Base-by-base conservation (phyloP, 2,888 invertebrate genomes). In the Leptopilina myrica region DNA sequence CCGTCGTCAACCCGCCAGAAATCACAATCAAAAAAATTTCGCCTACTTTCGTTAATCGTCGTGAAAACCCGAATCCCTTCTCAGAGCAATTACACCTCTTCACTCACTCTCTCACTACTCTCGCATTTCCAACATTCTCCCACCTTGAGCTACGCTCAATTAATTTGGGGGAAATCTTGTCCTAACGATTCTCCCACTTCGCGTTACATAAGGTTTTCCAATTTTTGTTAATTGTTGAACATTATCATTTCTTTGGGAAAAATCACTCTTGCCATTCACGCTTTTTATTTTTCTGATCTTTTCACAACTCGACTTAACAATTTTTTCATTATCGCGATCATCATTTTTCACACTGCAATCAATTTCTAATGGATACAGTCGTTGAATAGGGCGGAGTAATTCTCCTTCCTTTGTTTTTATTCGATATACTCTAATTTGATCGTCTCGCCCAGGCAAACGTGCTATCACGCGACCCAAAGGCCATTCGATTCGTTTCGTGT, bases 301-400 rank as follows among this genome's bases (percentile, higher is more conserved):
- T 5, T 59, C 15, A 14, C 1, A 14, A 0, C 15, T 59, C 15
- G 56, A 5, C 2, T 59, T 59, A 2, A 7, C 4, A 59, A 15
- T 56, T n/a, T 59, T 59, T 15, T 7, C 5, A 7, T 7, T 7
- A 2, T 59, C 15, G 5, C 5, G 4, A 6, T 2, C n/a, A 49
- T 65, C n/a, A 33, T 49, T 20, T 14, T 3, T 26, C 1, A 26
- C 26, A 26, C 3, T 65, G 5, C 6, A 49, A 12, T 64, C 69
- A n/a, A 84, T 76, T 67, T 85, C 85, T n/a, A 86, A 64, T 0
- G 86, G 86, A 64, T 82, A 84, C 3, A 86, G 5, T 5, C 81
- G 59, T n/a, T 85, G 83, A 14, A 85, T 66, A 0, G 82, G 84
- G 5, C 86, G 79, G 15, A 80, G 81, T 0, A 82, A 69, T 2